Conservation (phyloP, 2,113 vertebrate genomes). For the Hypanus sabinus region DNA sequence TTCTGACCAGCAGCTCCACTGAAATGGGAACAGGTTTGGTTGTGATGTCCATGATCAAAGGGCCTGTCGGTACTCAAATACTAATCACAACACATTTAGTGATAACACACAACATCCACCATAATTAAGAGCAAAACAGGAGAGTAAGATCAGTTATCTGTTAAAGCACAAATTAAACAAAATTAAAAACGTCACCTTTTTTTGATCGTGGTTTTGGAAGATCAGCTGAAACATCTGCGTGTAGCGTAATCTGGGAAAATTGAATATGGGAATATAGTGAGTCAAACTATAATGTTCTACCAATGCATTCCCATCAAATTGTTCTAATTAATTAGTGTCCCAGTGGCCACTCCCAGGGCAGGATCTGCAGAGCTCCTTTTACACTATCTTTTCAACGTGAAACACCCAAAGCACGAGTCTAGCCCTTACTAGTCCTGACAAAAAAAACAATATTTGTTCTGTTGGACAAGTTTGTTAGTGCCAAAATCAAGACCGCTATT, state of each 20-base stretch:
- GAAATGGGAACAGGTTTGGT: not conserved
- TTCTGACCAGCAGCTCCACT: not conserved
- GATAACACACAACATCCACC: not conserved
- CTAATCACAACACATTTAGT: not conserved
- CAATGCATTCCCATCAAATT: not conserved
- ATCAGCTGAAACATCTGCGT: not conserved
- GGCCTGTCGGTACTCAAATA: not conserved
- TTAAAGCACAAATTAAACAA: not conserved
- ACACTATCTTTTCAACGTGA: not conserved
- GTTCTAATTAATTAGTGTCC: not conserved
- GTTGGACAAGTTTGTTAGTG: not conserved
- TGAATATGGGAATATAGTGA: not conserved
- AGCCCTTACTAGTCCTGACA: not conserved
- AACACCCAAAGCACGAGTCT: no score
- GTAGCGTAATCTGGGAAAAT: not conserved
- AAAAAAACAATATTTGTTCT: not conserved
- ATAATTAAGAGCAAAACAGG: not conserved
- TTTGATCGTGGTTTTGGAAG: not conserved
- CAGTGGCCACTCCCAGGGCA: no score
- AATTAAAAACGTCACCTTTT: conserved; percentile 8
- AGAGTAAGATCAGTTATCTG: no score
- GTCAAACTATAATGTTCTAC: no score
- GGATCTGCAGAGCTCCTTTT: not conserved
- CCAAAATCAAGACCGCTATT: no score
- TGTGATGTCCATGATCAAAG: not conserved